Base-by-base conservation (phyloP, 2,888 invertebrate species). In the Eristalinus aeneus region DNA sequence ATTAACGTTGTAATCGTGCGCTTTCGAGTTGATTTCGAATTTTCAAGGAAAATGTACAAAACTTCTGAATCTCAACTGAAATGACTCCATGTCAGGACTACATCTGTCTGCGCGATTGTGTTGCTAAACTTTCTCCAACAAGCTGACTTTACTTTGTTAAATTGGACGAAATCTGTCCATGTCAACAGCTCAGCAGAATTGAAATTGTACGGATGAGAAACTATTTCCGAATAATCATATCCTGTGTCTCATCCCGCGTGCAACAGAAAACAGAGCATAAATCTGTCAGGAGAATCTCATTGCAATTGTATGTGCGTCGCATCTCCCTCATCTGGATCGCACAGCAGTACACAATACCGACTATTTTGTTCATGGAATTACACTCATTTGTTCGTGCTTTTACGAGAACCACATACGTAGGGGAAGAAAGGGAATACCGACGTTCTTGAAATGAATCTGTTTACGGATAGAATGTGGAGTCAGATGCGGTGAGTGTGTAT, bases 151-250 rank as follows among this genome's bases (percentile, higher is more conserved):
- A 46, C 46, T 46, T 46, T 16, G 16, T n/a, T 46, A 46, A 46
- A 46, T 46, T 16, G n/a, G 16, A 16, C n/a, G 46, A 46, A 46
- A 16, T 46, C 46, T 16, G 16, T 46, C 46, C 46, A 46, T 16
- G 46, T 46, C 46, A 46, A 46, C 46, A 46, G 46, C 16, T 46
- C 46, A 46, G 46, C 46, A 8, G 46, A 46, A 46, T 46, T 46
- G 46, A 46, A 46, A 27, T 60, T 60, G 31, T n/a, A 31, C 61
- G 20, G 9, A 32, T 12, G 31, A 16, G 20, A 46, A 71, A 60
- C 60, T 71, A 61, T 46, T 46, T 71, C 60, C 22, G 22, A 27
- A 64, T 32, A 23, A 73, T 20, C 23, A 36, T 6, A 23, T 73
- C 16, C 54, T 23, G 16, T 71, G 46, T 34, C n/a, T 54, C 34